Percentiles rank a stretch among this genome's conserved stretches.
phyloP scores from a whole-genome alignment of 2,888 invertebrate species.

The Heliconius erato region DNA sequence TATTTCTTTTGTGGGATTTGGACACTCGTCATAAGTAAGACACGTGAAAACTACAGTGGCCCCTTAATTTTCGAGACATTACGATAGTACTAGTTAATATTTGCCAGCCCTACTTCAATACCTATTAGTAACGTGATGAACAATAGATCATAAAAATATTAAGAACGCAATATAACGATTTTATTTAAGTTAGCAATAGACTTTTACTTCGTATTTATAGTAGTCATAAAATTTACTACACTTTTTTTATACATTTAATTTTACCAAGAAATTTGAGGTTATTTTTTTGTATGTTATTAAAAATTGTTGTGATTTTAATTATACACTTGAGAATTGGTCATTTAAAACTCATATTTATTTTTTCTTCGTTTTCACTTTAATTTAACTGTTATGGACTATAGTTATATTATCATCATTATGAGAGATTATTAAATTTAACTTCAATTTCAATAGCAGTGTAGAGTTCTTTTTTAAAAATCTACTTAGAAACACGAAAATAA shows the following conservation, averaged over 20 bases:
- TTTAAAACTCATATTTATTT: too few relatives aligned
- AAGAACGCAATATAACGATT: constrained; percentile 39
- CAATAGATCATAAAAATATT: constrained; percentile 52
- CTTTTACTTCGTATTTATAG: constrained; percentile 20
- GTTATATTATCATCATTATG: neutral
- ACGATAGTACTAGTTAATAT: neutral
- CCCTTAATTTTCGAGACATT: too few relatives aligned
- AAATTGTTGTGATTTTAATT: too few relatives aligned
- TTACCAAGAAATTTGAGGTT: neutral
- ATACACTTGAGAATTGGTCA: too few relatives aligned
- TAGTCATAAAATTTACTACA: constrained; percentile 16
- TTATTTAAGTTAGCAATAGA: constrained; percentile 27
- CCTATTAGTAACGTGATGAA: constrained; percentile 52
- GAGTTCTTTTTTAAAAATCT: too few relatives aligned
- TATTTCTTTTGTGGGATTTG: neutral
- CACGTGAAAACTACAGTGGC: neutral
- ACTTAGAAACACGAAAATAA: too few relatives aligned
- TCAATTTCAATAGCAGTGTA: too few relatives aligned
- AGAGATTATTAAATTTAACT: too few relatives aligned
- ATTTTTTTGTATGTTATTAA: neutral
- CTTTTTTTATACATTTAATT: constrained; percentile 1
- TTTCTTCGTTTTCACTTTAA: neutral
- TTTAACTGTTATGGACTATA: neutral
- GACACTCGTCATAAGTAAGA: neutral
- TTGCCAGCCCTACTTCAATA: constrained; percentile 47